These are phyloP conservation scores for Deroplatys truncata DNA, from an alignment of 2,888 invertebrate species.

Conservation along the genomic window DNA sequence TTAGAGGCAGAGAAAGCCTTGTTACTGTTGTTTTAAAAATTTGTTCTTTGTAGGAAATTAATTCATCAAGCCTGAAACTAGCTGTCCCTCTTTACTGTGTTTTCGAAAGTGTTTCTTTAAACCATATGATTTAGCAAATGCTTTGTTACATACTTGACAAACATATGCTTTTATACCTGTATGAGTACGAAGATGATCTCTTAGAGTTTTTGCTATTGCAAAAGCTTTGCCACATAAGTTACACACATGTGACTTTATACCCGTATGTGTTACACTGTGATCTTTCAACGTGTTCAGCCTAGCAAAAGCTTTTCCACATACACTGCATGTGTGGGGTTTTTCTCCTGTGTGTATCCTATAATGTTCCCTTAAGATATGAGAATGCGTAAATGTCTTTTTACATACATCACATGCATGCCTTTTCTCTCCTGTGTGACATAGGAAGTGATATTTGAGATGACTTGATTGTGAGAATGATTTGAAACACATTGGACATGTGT, in stretches of 20 bases:
- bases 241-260: not conserved
- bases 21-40: too few relatives aligned
- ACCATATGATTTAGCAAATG: not conserved
- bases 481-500: not conserved
- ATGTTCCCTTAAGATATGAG: not conserved
- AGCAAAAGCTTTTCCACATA: conserved; percentile 5
- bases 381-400: not conserved
- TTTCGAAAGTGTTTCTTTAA: not conserved
- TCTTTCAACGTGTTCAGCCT: not conserved
- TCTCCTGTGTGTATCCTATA: conserved; percentile 10
- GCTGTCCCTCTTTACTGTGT: not conserved
- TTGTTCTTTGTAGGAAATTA: not conserved
- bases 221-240: not conserved
- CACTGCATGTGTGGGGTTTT: not conserved
- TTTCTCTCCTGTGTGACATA: conserved; percentile 9
- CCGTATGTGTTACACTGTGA: not conserved
- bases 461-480: not conserved
- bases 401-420: not conserved
- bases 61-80: not conserved
- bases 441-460: not conserved
- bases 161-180: not conserved
- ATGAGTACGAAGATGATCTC: not conserved
- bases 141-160: not conserved
- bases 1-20: too few relatives aligned
- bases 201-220: not conserved